Conservation (phyloP, 2,888 invertebrate genomes). For the Conus canariensis region DNA sequence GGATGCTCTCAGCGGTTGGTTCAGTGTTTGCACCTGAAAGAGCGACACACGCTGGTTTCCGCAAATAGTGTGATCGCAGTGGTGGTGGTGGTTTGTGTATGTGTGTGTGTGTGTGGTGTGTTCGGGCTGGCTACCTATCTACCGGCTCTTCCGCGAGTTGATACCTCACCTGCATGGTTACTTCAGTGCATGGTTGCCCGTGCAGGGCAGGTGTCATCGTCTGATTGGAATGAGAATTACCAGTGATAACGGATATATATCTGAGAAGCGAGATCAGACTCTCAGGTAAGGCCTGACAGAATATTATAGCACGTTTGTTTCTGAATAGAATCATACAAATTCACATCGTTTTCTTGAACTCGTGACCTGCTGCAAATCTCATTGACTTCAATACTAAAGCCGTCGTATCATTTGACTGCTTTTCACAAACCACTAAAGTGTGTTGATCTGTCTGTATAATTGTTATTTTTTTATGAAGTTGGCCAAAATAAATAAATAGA, state of each 20-base stretch:
- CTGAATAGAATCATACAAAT: too few species aligned
- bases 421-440: too few species aligned
- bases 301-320: neutral
- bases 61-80: slow-evolving; percentile 12
- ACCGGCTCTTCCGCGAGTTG: neutral
- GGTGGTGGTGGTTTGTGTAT: neutral
- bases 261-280: neutral
- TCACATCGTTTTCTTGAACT: too few species aligned
- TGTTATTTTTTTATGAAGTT: too few species aligned
- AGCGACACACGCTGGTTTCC: neutral
- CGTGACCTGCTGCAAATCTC: too few species aligned
- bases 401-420: too few species aligned
- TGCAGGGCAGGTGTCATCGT: slow-evolving; percentile 22
- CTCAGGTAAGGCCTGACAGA: slow-evolving; percentile 1
- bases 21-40: neutral
- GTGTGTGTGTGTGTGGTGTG: neutral
- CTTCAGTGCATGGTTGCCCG: neutral
- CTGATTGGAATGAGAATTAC: neutral
- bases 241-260: slow-evolving; percentile 15
- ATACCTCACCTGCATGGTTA: slow-evolving; percentile 19
- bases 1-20: neutral
- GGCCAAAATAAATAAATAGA: too few species aligned
- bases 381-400: too few species aligned
- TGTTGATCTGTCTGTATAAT: too few species aligned
- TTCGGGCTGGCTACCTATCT: neutral